Conservation (phyloP, 2,888 invertebrate genomes). For the Antheraea yamamai region DNA sequence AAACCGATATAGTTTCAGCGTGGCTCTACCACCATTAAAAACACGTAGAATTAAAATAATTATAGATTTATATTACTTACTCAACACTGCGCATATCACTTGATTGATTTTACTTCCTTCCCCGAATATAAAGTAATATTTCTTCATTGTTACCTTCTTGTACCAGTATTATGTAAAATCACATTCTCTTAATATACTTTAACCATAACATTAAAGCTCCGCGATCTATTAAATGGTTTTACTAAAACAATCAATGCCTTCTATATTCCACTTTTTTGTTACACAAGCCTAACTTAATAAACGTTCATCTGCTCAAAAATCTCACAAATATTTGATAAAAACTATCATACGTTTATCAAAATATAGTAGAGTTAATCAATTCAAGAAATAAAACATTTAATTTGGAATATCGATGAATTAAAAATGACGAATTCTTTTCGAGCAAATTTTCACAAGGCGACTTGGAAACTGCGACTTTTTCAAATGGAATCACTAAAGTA, state of each 20-base stretch:
- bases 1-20: too few relatives aligned
- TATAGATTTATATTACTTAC: conserved; percentile 45
- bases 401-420: too few relatives aligned
- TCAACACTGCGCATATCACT: conserved; percentile 63
- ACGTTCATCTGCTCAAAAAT: too few relatives aligned
- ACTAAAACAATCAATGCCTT: background rate
- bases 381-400: too few relatives aligned
- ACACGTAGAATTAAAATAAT: background rate
- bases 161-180: background rate
- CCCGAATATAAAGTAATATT: conserved; percentile 50
- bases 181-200: background rate
- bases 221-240: background rate
- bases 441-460: too few relatives aligned
- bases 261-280: too few relatives aligned
- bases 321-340: too few relatives aligned
- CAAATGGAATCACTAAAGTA: background rate
- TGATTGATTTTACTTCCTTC: conserved; percentile 66
- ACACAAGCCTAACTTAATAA: too few relatives aligned
- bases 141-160: conserved; percentile 34
- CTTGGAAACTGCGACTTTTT: background rate
- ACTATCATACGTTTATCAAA: too few relatives aligned
- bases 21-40: too few relatives aligned
- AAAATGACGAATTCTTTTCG: too few relatives aligned
- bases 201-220: background rate
- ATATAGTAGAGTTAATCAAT: too few relatives aligned